A percentile compares a stretch with the other conserved stretches of the same genome.
phyloP scores from a whole-genome alignment of 2,797 vertebrate genomes.

The Diplodus sargus region DNA sequence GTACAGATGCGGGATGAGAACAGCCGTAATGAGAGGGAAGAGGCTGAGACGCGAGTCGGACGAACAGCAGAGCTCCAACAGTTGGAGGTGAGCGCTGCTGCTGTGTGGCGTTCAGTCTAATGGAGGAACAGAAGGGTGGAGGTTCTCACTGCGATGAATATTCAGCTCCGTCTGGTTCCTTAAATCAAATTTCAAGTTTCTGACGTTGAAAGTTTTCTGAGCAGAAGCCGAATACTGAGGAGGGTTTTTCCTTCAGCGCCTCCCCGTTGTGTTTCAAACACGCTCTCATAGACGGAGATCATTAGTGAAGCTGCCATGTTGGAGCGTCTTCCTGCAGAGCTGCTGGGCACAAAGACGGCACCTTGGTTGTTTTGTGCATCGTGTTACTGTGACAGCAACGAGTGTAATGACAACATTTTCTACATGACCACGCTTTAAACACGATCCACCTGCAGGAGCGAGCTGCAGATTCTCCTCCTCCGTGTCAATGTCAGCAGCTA shows the following conservation, averaged over 20 bases:
- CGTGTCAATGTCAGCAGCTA: no score
- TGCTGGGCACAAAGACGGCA: not conserved
- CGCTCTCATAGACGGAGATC: slow-evolving; percentile 19
- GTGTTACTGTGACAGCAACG: not conserved
- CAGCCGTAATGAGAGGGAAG: slow-evolving; percentile 5
- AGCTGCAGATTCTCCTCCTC: not conserved
- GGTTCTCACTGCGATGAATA: not conserved
- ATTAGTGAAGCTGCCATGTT: slow-evolving; percentile 13
- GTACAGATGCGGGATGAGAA: slow-evolving; percentile 33
- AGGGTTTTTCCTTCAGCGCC: not conserved
- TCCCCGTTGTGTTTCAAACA: not conserved
- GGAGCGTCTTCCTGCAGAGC: not conserved
- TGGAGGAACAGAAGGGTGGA: not conserved
- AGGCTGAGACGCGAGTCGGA: slow-evolving; percentile 13
- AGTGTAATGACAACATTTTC: not conserved
- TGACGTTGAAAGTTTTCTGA: not conserved
- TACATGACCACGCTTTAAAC: not conserved
- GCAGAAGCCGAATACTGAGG: not conserved
- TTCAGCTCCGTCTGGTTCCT: not conserved
- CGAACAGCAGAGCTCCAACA: not conserved
- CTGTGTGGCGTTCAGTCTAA: not conserved
- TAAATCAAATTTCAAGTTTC: fast-evolving
- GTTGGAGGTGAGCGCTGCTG: not conserved
- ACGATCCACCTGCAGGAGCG: not conserved
- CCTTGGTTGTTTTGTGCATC: not conserved